Base-by-base conservation (phyloP, 2,888 invertebrate species). In the Lasioglossum oenotherae region DNA sequence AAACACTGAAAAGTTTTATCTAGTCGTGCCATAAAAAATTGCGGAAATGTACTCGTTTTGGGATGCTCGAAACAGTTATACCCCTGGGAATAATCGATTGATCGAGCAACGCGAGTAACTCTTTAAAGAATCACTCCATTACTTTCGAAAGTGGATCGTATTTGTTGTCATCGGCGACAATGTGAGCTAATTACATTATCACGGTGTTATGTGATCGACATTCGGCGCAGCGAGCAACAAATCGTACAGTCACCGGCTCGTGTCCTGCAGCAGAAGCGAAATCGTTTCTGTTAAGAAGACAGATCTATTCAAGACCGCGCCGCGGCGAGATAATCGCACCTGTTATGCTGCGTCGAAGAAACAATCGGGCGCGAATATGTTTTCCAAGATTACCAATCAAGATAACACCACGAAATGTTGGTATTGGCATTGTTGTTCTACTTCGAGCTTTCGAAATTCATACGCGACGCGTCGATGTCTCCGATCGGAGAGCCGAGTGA, bases 121-220 rank as follows among this genome's bases (percentile, higher is more conserved):
- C 14, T n/a, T 31, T 64, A 44, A 72, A 41, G 23, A 4, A 69
- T 78, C 16, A 60, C 27, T 44, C 31, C 31, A 86, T 86, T 86
- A 81, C 74, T 74, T 74, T 60, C 27, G 41, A n/a, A 74, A 76
- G 79, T 74, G 67, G 81, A 69, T 74, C 44, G 31, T 16, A 10
- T 72, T 31, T 78, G 60, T 85, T 86, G 81, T 78, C 82, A 71
- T 73, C 80, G n/a, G 35, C 64, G 78, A 86, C 84, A 87, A 87
- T 84, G 74, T 82, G 41, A 72, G 75, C 87, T 87, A 87, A 87
- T 87, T 87, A 87, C 87, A 87, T 87, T 87, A 87, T 87, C 82
- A 69, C 78, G 81, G 77, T 77, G 80, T 64, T 84, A 81, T 67
- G 76, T 46, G 84, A 87, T 87, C 87, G 87, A 84, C 81, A 82